A percentile compares a stretch with the other conserved stretches of the same genome.
phyloP scores from a whole-genome alignment of 1,140 invertebrate genomes.

The Pachypsylla venusta region DNA sequence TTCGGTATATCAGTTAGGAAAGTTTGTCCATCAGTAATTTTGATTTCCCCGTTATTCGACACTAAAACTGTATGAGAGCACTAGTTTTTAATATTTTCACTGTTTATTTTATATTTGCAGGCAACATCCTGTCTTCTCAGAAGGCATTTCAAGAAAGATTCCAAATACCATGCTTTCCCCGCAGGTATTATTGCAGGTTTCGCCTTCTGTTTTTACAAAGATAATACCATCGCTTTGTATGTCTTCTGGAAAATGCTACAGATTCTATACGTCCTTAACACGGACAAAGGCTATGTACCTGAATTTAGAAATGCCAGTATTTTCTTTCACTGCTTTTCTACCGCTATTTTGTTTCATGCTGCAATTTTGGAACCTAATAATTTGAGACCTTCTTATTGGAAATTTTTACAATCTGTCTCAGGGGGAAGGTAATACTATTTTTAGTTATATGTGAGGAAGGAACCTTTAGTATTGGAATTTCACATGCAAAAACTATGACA shows the following conservation, averaged over 20 bases:
- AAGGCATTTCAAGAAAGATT: constrained; percentile 38
- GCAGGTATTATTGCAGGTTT: constrained; percentile 45
- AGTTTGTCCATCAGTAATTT: too few relatives aligned
- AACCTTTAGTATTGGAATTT: too few relatives aligned
- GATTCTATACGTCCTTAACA: constrained; percentile 43
- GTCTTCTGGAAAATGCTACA: constrained; percentile 53
- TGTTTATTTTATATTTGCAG: constrained; percentile 35
- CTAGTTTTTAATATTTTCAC: too few relatives aligned
- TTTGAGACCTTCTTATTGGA: constrained; percentile 67
- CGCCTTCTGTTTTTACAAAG: constrained; percentile 45
- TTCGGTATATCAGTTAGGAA: too few relatives aligned
- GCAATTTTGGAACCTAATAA: constrained; percentile 63
- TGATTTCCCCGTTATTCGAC: too few relatives aligned
- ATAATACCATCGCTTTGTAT: constrained; percentile 50
- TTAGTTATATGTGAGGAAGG: too few relatives aligned
- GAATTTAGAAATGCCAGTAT: constrained; percentile 44
- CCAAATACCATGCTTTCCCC: constrained; percentile 40
- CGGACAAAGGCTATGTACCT: constrained; percentile 39
- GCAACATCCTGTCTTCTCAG: constrained; percentile 41
- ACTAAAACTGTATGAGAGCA: too few relatives aligned
- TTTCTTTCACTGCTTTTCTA: constrained; percentile 62
- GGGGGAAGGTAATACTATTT: constrained; percentile 48
- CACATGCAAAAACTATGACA: too few relatives aligned
- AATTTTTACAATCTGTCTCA: constrained; percentile 58
- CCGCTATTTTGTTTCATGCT: constrained; percentile 62